A percentile compares a stretch with the other conserved stretches of the same genome.
These are phyloP conservation scores for Erynnis tages DNA, from an alignment of 2,888 invertebrate genomes.

Conservation along the genomic window DNA sequence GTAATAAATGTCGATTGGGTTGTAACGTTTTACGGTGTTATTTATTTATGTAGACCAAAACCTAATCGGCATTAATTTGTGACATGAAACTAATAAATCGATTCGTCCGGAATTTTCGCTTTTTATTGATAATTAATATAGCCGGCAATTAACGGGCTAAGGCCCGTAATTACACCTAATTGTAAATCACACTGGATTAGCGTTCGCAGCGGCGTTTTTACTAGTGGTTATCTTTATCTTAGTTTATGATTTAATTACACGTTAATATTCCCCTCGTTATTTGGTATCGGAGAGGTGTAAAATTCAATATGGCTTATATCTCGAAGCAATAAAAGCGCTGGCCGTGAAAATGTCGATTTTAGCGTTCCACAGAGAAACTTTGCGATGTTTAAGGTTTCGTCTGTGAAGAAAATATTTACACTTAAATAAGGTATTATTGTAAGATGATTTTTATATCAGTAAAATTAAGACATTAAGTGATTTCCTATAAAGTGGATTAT, in stretches of 20 bases:
- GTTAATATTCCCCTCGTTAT: slow-evolving; percentile 56
- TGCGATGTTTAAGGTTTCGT: too few species aligned
- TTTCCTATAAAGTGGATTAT: too few species aligned
- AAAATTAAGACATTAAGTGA: too few species aligned
- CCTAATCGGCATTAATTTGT: slow-evolving; percentile 37
- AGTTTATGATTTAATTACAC: slow-evolving; percentile 77
- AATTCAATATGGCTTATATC: slow-evolving; percentile 55
- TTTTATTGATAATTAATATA: slow-evolving; percentile 76
- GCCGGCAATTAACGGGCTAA: slow-evolving; percentile 63
- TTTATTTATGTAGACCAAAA: slow-evolving; percentile 34
- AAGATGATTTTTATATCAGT: too few species aligned
- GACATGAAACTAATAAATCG: slow-evolving; percentile 49
- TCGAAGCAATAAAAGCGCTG: slow-evolving; percentile 50
- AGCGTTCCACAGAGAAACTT: slow-evolving; percentile 14
- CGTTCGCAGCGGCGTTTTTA: slow-evolving; percentile 57
- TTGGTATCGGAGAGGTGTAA: slow-evolving; percentile 59
- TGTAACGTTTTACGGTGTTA: slow-evolving; percentile 35
- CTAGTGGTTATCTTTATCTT: slow-evolving; percentile 62
- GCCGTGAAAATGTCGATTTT: slow-evolving; percentile 32
- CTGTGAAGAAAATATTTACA: too few species aligned
- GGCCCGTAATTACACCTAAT: slow-evolving; percentile 69
- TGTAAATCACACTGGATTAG: slow-evolving; percentile 75
- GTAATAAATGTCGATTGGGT: slow-evolving; percentile 32
- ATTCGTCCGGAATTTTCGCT: slow-evolving; percentile 46
- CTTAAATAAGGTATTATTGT: too few species aligned